Evolutionary conservation across 2,888 invertebrate genomes (phyloP), one percentile per base, ranked within the genome.

Genomic region (Amblyjoppa proteus): DNA sequence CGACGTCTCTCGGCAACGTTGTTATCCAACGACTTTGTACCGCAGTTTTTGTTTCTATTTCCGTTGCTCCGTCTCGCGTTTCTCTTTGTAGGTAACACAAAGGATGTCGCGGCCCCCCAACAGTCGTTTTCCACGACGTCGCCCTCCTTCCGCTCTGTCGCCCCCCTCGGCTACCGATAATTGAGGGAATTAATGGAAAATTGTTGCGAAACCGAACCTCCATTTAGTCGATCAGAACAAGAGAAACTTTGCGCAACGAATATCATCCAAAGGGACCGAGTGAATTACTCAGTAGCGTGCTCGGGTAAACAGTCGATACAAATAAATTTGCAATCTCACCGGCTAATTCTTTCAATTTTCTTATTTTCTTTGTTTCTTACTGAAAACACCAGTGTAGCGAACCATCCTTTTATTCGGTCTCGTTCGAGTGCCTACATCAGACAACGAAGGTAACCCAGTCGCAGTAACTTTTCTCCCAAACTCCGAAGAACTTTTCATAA

Each of bases 1-100:
- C 28, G 16, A 66, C 41, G 70, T 58, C 49, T 51, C 82, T 25
- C 56, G 56, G 58, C 25, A 58, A 25, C 58, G 51, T 58, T 76
- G 58, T 74, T 77, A 84, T 81, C 64, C 74, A 38, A 73, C 81
- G 69, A 69, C 41, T 61, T 69, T 61, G n/a, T 74, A 66, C 34
- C 49, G 61, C 51, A 61, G 20, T 34, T 73, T 77, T 68, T 9
- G 2, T 61, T 25, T 75, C 11, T 25, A 51, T 66, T 75, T 34
- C 31, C 41, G 49, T 61, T 51, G 20, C n/a, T 7, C 45, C 20
- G 41, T 45, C 25, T 45, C 20, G 31, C 64, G 45, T 69, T 69
- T 69, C 25, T 56, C 2, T 53, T 56, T 38, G 2, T 41, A 61
- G 9, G 3, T n/a, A 78, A 77, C 51, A 81, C 74, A 81, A 84